phyloP scores from a whole-genome alignment of 2,888 invertebrate genomes.

The Parapristionchus giblindavisi region DNA sequence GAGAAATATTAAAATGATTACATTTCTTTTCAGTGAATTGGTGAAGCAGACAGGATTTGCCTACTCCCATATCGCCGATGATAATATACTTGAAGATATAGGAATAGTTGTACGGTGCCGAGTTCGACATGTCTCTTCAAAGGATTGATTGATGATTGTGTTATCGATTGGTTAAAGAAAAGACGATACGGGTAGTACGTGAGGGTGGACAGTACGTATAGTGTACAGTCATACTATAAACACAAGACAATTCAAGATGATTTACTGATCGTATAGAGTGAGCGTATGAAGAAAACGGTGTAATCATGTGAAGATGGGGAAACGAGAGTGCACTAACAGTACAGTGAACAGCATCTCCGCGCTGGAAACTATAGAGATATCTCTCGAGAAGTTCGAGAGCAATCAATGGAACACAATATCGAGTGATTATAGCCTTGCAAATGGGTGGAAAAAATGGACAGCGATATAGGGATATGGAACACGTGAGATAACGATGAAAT shows the following conservation, averaged over 20 bases:
- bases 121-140: constrained; percentile 72
- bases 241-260: neutral
- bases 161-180: neutral
- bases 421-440: neutral
- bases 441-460: neutral
- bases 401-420: neutral
- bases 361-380: too few relatives aligned
- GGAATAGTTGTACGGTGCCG: constrained; percentile 98
- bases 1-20: too few relatives aligned
- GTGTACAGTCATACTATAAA: too few relatives aligned
- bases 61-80: constrained; percentile 99
- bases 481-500: neutral
- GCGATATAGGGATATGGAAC: neutral
- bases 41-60: constrained; percentile 97
- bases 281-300: neutral
- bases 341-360: too few relatives aligned
- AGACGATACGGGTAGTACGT: too few relatives aligned
- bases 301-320: too few relatives aligned
- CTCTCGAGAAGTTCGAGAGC: neutral
- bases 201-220: too few relatives aligned
- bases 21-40: constrained; percentile 99
- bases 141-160: neutral
- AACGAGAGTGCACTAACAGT: too few relatives aligned
- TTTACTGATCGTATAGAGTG: neutral
- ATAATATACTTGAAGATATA: constrained; percentile 99